phyloP scores from a whole-genome alignment of 2,797 vertebrate species.

The Sphaeramia orbicularis region DNA sequence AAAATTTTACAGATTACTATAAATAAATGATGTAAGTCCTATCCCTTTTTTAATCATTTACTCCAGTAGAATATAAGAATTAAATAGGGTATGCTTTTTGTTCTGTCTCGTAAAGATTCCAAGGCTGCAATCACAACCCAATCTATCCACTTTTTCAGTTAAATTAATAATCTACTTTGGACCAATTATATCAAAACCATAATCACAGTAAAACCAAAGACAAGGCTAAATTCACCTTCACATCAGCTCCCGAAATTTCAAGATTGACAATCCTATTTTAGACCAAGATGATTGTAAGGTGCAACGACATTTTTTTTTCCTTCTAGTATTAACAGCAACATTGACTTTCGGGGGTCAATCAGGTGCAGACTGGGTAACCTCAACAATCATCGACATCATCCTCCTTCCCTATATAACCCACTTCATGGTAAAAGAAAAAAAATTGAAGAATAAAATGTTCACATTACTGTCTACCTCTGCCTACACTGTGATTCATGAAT shows the following conservation, averaged over 20 bases:
- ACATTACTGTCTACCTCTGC: conserved; percentile 84
- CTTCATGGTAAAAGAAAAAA: conserved; percentile 81
- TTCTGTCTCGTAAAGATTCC: conserved; percentile 16
- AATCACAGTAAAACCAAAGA: conserved; percentile 63
- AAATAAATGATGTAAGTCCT: conserved; percentile 46
- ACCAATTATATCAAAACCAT: conserved; percentile 65
- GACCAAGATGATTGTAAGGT: conserved; percentile 84
- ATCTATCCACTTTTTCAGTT: conserved; percentile 59
- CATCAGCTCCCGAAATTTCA: conserved; percentile 61
- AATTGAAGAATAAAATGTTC: conserved; percentile 84
- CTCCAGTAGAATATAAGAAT: conserved; percentile 40
- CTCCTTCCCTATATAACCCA: conserved; percentile 79
- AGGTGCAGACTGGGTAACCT: conserved; percentile 78
- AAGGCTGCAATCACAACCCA: conserved; percentile 40
- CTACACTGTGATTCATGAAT: conserved; percentile 76
- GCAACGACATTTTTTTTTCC: conserved; percentile 75
- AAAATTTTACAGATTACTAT: conserved; percentile 37
- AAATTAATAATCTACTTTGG: conserved; percentile 52
- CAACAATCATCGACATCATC: conserved; percentile 63
- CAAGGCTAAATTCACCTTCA: conserved; percentile 59
- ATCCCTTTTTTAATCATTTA: conserved; percentile 32
- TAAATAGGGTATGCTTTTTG: conserved; percentile 40
- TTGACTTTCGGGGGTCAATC: conserved; percentile 71
- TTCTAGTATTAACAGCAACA: conserved; percentile 74
- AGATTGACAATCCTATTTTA: conserved; percentile 81